Percentiles rank a stretch among this genome's conserved stretches.
phyloP scores from a whole-genome alignment of 2,113 vertebrate species.

The Antechinus flavipes region DNA sequence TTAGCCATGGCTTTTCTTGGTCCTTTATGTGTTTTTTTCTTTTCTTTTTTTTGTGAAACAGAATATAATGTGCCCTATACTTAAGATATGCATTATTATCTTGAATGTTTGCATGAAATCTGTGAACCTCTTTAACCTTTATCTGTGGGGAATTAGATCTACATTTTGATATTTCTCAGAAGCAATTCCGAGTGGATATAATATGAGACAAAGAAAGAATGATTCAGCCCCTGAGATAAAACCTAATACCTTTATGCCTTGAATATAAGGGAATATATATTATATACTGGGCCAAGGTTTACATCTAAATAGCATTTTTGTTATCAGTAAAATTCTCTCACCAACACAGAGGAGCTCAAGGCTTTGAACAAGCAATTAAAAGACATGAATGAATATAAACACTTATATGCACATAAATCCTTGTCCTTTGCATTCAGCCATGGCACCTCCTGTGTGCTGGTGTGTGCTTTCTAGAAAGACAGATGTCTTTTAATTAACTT shows the following conservation, averaged over 20 bases:
- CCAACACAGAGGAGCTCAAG: conserved; percentile 2
- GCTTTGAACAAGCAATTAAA: conserved; percentile 17
- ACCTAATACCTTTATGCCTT: background rate
- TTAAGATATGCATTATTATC: background rate
- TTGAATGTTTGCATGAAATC: background rate
- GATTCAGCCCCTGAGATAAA: background rate
- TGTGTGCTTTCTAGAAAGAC: conserved; percentile 45
- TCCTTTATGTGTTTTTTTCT: background rate
- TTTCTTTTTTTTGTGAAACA: background rate
- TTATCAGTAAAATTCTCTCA: background rate
- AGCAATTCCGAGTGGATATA: background rate
- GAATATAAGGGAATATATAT: background rate
- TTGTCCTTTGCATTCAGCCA: conserved; percentile 14
- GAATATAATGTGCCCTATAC: background rate
- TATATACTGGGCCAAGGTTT: background rate
- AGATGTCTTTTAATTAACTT: conserved; percentile 66
- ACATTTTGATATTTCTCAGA: background rate
- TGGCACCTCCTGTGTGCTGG: background rate
- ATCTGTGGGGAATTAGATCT: background rate
- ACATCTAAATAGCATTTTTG: conserved; percentile 23
- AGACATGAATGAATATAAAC: background rate
- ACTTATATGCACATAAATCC: background rate
- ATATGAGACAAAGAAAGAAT: background rate
- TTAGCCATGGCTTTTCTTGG: background rate
- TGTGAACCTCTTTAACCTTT: background rate